phyloP scores from a whole-genome alignment of 2,888 invertebrate species.

The Plemyria rubiginata region DNA sequence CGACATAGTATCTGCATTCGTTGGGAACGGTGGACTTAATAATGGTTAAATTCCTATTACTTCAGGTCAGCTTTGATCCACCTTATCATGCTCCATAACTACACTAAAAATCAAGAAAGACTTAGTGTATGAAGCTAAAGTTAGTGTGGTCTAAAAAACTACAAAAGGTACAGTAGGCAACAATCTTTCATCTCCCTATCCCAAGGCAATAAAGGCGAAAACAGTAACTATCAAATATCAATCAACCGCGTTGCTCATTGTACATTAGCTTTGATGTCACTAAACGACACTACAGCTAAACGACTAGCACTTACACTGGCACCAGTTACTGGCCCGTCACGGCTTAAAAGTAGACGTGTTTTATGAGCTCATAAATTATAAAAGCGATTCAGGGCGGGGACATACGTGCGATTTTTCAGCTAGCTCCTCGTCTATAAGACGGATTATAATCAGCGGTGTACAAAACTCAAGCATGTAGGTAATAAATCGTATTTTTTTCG shows the following conservation, averaged over 20 bases:
- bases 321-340: slow-evolving; percentile 42
- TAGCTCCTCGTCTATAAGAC: background rate
- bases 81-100: no score
- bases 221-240: slow-evolving; percentile 26
- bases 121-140: no score
- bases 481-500: background rate
- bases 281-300: slow-evolving; percentile 22
- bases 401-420: slow-evolving; percentile 26
- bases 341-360: slow-evolving; percentile 69
- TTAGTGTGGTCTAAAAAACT: background rate
- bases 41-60: no score
- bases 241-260: slow-evolving; percentile 25
- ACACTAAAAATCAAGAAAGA: no score
- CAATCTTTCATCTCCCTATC: slow-evolving; percentile 1
- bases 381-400: slow-evolving; percentile 45
- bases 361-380: slow-evolving; percentile 73
- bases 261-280: slow-evolving; percentile 27
- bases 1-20: no score
- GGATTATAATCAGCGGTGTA: no score
- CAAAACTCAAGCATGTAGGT: background rate
- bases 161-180: slow-evolving; percentile 3
- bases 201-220: slow-evolving; percentile 14
- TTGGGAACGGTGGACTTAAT: no score
- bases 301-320: slow-evolving; percentile 31
- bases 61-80: no score